Evolutionary conservation across 2,797 vertebrate species (phyloP).

Genomic region (Pteronotus mesoamericanus): DNA sequence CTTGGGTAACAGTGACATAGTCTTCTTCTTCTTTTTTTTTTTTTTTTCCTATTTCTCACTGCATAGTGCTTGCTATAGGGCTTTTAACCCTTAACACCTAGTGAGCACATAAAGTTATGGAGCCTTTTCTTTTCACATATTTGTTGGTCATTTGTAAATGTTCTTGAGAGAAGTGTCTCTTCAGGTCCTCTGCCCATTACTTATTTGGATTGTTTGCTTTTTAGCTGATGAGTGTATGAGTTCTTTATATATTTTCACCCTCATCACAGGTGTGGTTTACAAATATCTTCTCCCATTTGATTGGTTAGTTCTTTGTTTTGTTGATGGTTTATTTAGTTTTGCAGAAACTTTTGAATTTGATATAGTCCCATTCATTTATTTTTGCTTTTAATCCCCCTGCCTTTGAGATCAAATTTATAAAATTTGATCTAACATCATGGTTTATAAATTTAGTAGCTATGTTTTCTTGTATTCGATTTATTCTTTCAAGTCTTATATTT

Average conservation of each 20-base stretch:
- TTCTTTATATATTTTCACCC: background rate
- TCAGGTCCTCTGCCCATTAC: background rate
- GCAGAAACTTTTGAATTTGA: background rate
- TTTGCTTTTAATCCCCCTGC: background rate
- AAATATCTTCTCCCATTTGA: background rate
- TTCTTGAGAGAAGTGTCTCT: background rate
- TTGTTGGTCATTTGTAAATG: background rate
- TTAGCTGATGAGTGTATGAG: background rate
- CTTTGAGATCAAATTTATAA: background rate
- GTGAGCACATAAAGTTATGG: background rate
- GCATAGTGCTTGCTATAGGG: background rate
- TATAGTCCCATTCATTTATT: background rate
- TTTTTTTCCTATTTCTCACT: background rate
- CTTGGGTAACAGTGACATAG: background rate
- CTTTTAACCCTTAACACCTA: background rate
- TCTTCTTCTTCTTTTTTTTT: background rate
- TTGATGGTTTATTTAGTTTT: background rate
- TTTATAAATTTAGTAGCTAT: background rate
- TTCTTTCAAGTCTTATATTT: background rate
- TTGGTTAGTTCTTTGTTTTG: background rate
- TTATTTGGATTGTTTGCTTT: background rate
- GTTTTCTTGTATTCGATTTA: background rate
- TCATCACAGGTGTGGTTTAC: background rate
- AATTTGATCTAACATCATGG: background rate
- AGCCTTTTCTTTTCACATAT: background rate